Evolutionary conservation across 2,888 invertebrate genomes (phyloP), one percentile per base, ranked within the genome.

Genomic region (Thymelicus sylvestris): DNA sequence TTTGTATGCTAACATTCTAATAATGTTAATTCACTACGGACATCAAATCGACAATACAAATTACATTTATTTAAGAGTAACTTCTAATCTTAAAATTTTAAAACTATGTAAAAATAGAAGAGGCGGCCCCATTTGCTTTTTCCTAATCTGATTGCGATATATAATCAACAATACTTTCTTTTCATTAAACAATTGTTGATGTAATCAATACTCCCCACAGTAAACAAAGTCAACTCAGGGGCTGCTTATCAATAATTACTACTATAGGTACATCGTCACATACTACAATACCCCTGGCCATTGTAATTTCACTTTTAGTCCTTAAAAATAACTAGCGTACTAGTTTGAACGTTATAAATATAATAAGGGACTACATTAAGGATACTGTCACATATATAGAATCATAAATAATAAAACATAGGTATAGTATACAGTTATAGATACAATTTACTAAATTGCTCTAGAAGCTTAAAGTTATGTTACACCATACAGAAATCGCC

Each of bases 51-150:
- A 87, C 81, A 82, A 84, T 55, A 55, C 7, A 19, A 19, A 55
- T 87, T 87, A 89, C 82, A 88, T 85, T 88, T 90, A 80, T 83
- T 87, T 91, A 91, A 83, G 83, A 87, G 87, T 74, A 73, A 75
- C 59, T 48, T 64, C 47, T 61, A 67, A 63, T 44, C 44, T 59
- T 50, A 62, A 70, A 74, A 74, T 79, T 79, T 83, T 83, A 84
- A 81, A 78, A 82, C 85, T 90, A 91, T 76, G 81, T 86, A 80
- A 84, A 80, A 84, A 80, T 84, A 85, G 85, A 82, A 89, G 87
- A 93, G 92, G 92, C 93, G 93, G 93, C 91, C 91, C 88, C 92
- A 88, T 87, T 91, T 90, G 83, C 86, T 84, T 83, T 31, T 88
- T 85, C 79, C 81, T 86, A 86, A 69, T 38, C 48, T 50, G 50